Percentiles rank a stretch among this genome's conserved stretches.
Evolutionary conservation across 2,113 vertebrate species (phyloP).

Genomic region (Hemicordylus capensis): DNA sequence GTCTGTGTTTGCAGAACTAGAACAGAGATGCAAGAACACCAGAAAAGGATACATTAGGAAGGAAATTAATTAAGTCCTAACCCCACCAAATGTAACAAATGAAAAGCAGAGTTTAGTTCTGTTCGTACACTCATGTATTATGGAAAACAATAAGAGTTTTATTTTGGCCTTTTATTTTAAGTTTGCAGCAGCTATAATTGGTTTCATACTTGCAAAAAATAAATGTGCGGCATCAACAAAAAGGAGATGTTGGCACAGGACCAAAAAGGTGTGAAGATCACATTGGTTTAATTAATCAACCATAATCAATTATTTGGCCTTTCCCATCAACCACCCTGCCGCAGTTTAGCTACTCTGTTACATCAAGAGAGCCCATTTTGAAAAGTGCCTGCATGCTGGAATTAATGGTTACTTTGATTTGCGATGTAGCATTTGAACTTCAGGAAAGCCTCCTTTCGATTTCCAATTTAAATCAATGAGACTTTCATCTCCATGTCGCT

Average conservation of each 20-base stretch:
- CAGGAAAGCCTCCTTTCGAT: slow-evolving; percentile 64
- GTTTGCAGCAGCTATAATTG: not conserved
- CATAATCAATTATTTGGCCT: slow-evolving; percentile 44
- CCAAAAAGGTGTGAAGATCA: not conserved
- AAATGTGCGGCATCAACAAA: slow-evolving; percentile 8
- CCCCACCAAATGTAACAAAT: not conserved
- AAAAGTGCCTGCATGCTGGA: slow-evolving; percentile 29
- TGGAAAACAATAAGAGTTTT: not conserved
- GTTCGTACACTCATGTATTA: not conserved
- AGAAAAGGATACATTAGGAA: not conserved
- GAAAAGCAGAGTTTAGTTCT: not conserved
- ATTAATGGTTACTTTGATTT: slow-evolving; percentile 66
- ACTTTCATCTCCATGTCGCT: slow-evolving; percentile 60
- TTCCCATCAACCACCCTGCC: slow-evolving; percentile 9
- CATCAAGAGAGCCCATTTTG: slow-evolving; percentile 37
- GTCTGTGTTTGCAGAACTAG: not conserved
- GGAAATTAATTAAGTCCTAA: too few species aligned
- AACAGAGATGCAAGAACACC: not conserved
- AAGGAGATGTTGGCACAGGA: not conserved
- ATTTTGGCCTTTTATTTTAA: not conserved
- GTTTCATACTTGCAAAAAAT: not conserved
- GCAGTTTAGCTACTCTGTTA: slow-evolving; percentile 29
- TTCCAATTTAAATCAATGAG: slow-evolving; percentile 54
- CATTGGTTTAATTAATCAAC: slow-evolving; percentile 51
- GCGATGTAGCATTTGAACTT: slow-evolving; percentile 60